Conservation (phyloP, 2,797 vertebrate genomes). For the Pristis pectinata region DNA sequence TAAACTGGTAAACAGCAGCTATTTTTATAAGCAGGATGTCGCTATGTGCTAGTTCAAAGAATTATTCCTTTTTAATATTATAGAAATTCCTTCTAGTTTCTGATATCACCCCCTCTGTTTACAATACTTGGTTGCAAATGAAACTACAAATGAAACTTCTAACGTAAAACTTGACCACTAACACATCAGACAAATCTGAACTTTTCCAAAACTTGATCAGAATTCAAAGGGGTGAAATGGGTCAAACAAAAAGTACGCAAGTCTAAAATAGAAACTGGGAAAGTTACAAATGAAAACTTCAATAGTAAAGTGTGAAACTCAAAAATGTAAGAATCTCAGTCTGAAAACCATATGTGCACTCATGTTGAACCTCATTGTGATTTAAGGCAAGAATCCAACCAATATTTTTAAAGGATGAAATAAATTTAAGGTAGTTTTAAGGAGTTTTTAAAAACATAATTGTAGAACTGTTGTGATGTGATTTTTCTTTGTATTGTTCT, state of each 20-base stretch:
- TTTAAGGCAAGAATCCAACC: not conserved
- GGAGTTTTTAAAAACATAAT: not conserved
- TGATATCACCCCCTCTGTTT: slow-evolving; percentile 26
- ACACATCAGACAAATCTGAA: not conserved
- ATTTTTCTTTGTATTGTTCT: not conserved
- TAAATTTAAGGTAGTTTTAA: not conserved
- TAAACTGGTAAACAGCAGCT: slow-evolving; percentile 9
- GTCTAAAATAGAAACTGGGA: slow-evolving; percentile 36
- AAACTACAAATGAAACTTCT: slow-evolving; percentile 32
- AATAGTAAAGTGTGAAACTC: not conserved
- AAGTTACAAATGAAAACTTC: slow-evolving; percentile 15
- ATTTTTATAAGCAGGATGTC: slow-evolving; percentile 29
- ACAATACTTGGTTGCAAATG: slow-evolving; percentile 11
- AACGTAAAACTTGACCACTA: not conserved
- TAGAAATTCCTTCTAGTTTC: slow-evolving; percentile 33
- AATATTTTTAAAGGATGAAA: not conserved
- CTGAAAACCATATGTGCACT: not conserved
- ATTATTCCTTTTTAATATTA: slow-evolving; percentile 32
- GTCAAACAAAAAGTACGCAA: slow-evolving; percentile 29
- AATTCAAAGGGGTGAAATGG: slow-evolving; percentile 12
- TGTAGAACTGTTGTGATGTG: not conserved
- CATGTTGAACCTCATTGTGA: too few relatives aligned
- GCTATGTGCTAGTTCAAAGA: not conserved
- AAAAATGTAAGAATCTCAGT: not conserved
- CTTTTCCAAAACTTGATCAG: slow-evolving; percentile 30